Percentiles rank a stretch among this genome's conserved stretches.
These are phyloP conservation scores for Carassius carassius DNA, from an alignment of 2,113 vertebrate genomes.

Conservation along the genomic window DNA sequence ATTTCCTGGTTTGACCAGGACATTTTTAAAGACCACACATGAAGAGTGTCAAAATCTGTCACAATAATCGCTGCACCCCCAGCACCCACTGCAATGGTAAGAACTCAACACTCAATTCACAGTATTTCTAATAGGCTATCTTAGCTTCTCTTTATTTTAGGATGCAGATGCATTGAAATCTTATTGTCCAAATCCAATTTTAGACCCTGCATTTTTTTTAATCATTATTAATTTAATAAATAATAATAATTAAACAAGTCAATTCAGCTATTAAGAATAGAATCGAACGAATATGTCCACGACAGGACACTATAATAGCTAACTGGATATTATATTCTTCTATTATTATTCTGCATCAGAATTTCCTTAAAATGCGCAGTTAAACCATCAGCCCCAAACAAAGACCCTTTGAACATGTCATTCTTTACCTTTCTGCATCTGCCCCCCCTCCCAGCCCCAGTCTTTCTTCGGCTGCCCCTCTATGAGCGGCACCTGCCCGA, in stretches of 20 bases:
- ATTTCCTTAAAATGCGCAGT: constrained; percentile 63
- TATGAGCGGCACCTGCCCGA: constrained; percentile 61
- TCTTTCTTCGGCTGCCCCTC: constrained; percentile 69
- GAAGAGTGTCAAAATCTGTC: constrained; percentile 57
- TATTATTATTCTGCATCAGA: constrained; percentile 35
- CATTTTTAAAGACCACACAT: constrained; percentile 56
- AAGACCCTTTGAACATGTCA: constrained; percentile 67
- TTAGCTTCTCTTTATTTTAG: background rate
- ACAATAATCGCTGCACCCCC: constrained; percentile 51
- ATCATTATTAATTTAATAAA: background rate
- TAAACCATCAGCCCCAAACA: constrained; percentile 59
- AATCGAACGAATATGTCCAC: background rate
- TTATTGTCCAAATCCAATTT: background rate
- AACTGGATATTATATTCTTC: background rate
- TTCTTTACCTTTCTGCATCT: constrained; percentile 59
- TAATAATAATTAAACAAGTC: background rate
- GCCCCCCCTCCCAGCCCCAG: constrained; percentile 40
- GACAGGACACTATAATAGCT: background rate
- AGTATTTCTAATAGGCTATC: background rate
- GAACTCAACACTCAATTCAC: constrained; percentile 3
- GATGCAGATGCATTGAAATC: background rate
- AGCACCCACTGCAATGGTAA: background rate
- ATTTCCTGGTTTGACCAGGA: constrained; percentile 59
- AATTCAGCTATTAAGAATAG: background rate
- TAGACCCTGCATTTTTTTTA: background rate